These are phyloP conservation scores for Schlechtendalia chinensis DNA, from an alignment of 1,140 invertebrate genomes.

Conservation along the genomic window DNA sequence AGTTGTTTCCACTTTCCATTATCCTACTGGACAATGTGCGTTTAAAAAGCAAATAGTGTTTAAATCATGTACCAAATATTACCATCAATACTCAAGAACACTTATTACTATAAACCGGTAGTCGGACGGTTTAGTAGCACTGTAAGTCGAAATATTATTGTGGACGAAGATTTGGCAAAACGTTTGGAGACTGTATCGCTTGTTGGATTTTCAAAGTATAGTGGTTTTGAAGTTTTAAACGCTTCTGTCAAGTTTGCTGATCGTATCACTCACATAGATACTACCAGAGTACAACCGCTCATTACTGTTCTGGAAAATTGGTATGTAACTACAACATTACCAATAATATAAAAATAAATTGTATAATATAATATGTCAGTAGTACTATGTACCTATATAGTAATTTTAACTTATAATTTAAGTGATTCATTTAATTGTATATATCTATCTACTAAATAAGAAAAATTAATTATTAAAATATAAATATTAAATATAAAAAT, in stretches of 20 bases:
- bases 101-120: background rate
- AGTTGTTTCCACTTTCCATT: too few species aligned
- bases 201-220: slow-evolving; percentile 31
- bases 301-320: slow-evolving; percentile 33
- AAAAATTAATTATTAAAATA: too few species aligned
- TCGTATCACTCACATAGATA: background rate
- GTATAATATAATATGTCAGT: background rate
- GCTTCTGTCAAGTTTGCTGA: slow-evolving; percentile 37
- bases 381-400: too few species aligned
- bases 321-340: background rate
- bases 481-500: too few species aligned
- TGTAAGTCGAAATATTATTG: too few species aligned
- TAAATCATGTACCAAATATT: slow-evolving; percentile 1
- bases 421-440: too few species aligned
- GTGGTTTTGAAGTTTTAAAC: slow-evolving; percentile 17
- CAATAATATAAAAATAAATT: background rate
- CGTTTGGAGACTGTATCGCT: slow-evolving; percentile 35
- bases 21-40: background rate
- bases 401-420: too few species aligned
- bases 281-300: background rate
- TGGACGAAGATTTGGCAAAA: slow-evolving; percentile 22
- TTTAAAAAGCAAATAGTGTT: background rate
- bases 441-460: too few species aligned
- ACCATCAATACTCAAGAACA: background rate
- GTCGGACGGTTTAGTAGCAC: background rate